A percentile compares a stretch with the other conserved stretches of the same genome.
phyloP scores from a whole-genome alignment of 2,113 vertebrate species.

The Oryzias woworae region DNA sequence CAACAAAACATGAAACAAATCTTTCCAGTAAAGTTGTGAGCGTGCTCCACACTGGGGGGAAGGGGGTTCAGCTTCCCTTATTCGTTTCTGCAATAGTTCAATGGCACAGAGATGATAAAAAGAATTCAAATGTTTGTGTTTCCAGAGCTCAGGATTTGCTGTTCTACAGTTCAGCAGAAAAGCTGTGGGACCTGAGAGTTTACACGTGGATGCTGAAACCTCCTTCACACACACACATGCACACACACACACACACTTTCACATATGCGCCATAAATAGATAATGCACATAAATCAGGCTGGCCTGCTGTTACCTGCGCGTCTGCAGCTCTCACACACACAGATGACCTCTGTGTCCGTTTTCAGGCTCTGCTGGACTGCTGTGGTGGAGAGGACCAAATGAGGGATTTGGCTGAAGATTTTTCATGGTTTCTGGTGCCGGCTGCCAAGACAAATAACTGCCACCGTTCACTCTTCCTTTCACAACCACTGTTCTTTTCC shows the following conservation, averaged over 20 bases:
- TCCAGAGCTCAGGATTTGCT: background rate
- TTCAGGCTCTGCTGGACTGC: constrained; percentile 3
- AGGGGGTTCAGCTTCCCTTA: too few relatives aligned
- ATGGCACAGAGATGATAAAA: too few relatives aligned
- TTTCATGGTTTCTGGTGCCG: constrained; percentile 48
- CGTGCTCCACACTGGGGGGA: too few relatives aligned
- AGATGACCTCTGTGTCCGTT: constrained; percentile 44
- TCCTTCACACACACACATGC: constrained; percentile 9
- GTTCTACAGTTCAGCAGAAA: constrained; percentile 5
- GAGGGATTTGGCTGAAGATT: constrained; percentile 61
- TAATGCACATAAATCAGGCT: constrained; percentile 18
- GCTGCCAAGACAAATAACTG: constrained; percentile 69
- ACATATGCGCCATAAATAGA: constrained; percentile 23
- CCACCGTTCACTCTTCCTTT: constrained; percentile 54
- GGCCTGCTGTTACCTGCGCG: background rate
- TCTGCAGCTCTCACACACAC: constrained; percentile 22
- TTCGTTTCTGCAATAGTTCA: too few relatives aligned
- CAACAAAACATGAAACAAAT: too few relatives aligned
- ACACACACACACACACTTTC: constrained; percentile 7
- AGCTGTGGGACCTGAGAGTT: constrained; percentile 4
- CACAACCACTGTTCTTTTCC: constrained; percentile 25
- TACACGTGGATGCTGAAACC: constrained; percentile 36
- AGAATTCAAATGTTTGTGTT: background rate
- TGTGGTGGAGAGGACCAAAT: constrained; percentile 58
- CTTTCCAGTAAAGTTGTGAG: too few relatives aligned